Conservation (phyloP, 2,797 vertebrate genomes). For the Leptoclinus maculatus region DNA sequence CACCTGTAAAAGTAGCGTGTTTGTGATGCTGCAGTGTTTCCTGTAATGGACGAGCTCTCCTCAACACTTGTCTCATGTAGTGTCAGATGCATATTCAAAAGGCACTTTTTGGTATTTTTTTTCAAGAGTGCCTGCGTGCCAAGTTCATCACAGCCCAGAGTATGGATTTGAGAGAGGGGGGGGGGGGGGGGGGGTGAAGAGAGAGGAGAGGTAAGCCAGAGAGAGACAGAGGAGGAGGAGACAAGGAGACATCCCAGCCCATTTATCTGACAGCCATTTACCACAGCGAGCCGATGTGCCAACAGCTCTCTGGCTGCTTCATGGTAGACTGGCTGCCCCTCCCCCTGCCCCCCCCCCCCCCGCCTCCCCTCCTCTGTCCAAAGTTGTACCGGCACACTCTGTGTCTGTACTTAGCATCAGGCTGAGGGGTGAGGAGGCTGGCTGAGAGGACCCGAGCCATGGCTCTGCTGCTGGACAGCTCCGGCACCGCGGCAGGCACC, state of each 20-base stretch:
- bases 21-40: neutral
- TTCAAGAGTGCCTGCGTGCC: neutral
- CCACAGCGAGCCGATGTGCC: slow-evolving; percentile 34
- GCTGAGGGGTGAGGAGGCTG: slow-evolving; percentile 18
- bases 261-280: slow-evolving; percentile 54
- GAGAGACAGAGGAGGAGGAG: slow-evolving; percentile 7
- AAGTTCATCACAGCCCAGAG: neutral
- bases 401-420: slow-evolving; percentile 12
- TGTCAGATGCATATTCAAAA: slow-evolving; percentile 8
- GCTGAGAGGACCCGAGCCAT: slow-evolving; percentile 41
- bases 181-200: neutral
- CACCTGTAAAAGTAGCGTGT: too few species aligned
- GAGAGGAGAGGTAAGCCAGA: neutral
- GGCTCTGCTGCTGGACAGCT: slow-evolving; percentile 66
- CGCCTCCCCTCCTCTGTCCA: slow-evolving; percentile 8
- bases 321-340: slow-evolving; percentile 22
- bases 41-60: neutral
- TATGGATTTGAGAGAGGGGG: too few species aligned
- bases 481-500: slow-evolving; percentile 48
- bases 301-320: slow-evolving; percentile 24
- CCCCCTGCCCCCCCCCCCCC: neutral
- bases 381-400: slow-evolving; percentile 45
- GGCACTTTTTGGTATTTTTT: neutral
- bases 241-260: slow-evolving; percentile 18
- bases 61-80: neutral